Evolutionary conservation across 2,888 invertebrate genomes (phyloP), one percentile per base, ranked within the genome.

Genomic region (Elmis aenea): DNA sequence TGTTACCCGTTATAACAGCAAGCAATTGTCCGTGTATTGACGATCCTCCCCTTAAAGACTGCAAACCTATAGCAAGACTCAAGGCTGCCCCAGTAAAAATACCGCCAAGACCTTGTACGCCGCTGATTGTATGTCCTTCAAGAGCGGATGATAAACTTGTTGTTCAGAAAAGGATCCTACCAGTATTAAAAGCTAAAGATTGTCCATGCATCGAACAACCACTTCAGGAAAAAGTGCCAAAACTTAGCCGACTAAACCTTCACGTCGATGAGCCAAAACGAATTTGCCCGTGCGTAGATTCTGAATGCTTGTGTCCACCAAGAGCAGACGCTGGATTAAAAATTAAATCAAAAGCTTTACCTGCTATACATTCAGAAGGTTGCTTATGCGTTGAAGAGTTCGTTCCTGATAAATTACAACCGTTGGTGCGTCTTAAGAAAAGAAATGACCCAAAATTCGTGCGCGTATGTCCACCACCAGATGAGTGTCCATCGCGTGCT

Each of bases 141-240:
- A 32, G 52, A 24, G 52, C 52, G 4, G 52, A 52, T 21, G 34
- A 38, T 8, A 46, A 44, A 13, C 15, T 48, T 5, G 24, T 30
- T 9, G 22, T 48, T 2, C 4, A 25, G 15, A 37, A 38, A 2
- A 54, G 55, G 26, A 28, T 23, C 4, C 30, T 58, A 5, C 55
- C 55, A 1, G 11, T 25, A 13, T 3, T 58, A 3, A 18, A 15
- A 15, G 5, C 31, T 4, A 25, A 24, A 0, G 15, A 22, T 6
- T 54, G 54, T 28, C 45, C 48, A 2, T 54, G 54, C 26, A 26
- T 52, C 1, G 51, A 53, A 8, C 6, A 30, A 4, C 26, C 38
- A 4, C 50, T 51, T 3, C 12, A 18, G 5, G 6, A 36, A 28
- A 33, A 24, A 3, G 34, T 32, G 8, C 26, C 32, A 2, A 5